A percentile compares a stretch with the other conserved stretches of the same genome.
These are phyloP conservation scores for Microplitis demolitor DNA, from an alignment of 1,140 invertebrate species.

Conservation along the genomic window DNA sequence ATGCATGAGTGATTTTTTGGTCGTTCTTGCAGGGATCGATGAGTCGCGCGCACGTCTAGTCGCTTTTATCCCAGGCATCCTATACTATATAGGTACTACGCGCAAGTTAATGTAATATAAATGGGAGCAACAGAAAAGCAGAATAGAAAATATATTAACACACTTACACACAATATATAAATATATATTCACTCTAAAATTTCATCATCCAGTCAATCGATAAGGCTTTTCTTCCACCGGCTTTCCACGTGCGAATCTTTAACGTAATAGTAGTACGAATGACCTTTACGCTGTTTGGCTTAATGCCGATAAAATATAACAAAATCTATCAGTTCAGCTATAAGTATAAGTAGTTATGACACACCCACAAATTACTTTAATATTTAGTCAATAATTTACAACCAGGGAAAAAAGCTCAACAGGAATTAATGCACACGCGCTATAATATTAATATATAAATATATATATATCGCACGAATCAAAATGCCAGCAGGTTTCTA, in stretches of 20 bases:
- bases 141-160: background rate
- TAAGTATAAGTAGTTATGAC: no score
- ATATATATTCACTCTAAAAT: background rate
- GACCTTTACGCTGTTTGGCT: background rate
- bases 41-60: conserved; percentile 19
- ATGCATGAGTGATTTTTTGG: conserved; percentile 8
- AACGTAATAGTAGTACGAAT: background rate
- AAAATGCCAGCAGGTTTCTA: no score
- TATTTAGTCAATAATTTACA: no score
- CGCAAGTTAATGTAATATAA: background rate
- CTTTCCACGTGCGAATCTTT: conserved; percentile 7
- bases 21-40: conserved; percentile 25
- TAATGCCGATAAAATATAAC: background rate
- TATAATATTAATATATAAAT: no score
- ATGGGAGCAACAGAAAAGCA: background rate
- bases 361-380: no score
- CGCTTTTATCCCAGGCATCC: conserved; percentile 15
- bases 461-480: no score
- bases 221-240: background rate
- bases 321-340: background rate
- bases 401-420: no score
- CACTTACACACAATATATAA: background rate
- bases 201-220: background rate
- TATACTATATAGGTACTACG: background rate
- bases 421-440: no score